These are phyloP conservation scores for Chionoecetes opilio DNA, from an alignment of 1,140 invertebrate species.

Conservation along the genomic window DNA sequence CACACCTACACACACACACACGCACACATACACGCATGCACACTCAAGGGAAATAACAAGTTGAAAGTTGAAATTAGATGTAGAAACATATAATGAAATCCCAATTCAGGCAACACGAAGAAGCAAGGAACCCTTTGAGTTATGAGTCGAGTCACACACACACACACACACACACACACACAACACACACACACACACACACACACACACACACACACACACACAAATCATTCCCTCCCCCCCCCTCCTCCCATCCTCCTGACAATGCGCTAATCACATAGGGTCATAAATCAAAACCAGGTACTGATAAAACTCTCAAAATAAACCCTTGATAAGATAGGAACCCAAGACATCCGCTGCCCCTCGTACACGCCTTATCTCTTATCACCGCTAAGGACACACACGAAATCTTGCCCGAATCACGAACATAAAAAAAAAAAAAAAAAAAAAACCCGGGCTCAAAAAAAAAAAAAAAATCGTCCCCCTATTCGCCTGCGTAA, in stretches of 20 bases:
- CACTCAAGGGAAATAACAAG: not conserved
- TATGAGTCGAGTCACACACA: not conserved
- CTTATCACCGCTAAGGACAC: too few species aligned
- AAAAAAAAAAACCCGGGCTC: too few species aligned
- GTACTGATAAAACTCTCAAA: conserved; percentile 13
- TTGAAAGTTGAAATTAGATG: conserved; percentile 8
- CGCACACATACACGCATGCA: conserved; percentile 3
- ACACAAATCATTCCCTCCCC: too few species aligned
- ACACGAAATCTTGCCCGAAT: not conserved
- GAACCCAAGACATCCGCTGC: not conserved
- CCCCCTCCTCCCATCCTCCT: too few species aligned
- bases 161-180: conserved; percentile 15
- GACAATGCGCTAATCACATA: conserved; percentile 44
- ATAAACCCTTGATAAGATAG: not conserved
- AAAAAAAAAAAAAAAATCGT: too few species aligned
- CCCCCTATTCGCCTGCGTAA: not conserved
- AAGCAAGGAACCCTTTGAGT: not conserved
- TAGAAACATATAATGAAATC: not conserved
- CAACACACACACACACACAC: not conserved
- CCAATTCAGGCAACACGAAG: not conserved
- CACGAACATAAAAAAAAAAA: not conserved
- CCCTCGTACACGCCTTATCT: not conserved
- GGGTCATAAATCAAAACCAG: conserved; percentile 42
- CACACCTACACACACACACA: conserved; percentile 3
- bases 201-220: conserved; percentile 31